phyloP scores from a whole-genome alignment of 2,113 vertebrate species.

The Scopus umbretta region DNA sequence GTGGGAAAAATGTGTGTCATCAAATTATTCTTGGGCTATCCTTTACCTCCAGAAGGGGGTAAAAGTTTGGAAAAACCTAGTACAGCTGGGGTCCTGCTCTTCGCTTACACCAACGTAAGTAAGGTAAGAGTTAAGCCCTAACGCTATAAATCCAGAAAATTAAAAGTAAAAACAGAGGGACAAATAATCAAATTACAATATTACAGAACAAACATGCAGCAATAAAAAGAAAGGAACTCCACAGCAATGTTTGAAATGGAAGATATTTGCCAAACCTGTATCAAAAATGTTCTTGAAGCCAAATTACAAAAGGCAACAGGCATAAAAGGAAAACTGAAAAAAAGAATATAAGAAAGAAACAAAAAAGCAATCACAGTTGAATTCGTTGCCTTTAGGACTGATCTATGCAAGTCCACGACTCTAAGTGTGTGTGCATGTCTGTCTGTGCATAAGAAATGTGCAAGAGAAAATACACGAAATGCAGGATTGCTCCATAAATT shows the following conservation, averaged over 20 bases:
- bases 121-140: not conserved
- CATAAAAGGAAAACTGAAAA: not conserved
- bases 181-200: not conserved
- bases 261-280: not conserved
- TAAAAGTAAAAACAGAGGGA: not conserved
- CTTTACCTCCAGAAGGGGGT: not conserved
- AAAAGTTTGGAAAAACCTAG: not conserved
- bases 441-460: not conserved
- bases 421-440: not conserved
- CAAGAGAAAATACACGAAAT: conserved; percentile 28
- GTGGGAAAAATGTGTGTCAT: not conserved
- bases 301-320: not conserved
- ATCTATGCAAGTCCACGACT: not conserved
- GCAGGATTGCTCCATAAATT: conserved; percentile 40
- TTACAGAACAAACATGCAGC: not conserved
- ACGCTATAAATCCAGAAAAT: not conserved
- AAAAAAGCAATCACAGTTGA: not conserved
- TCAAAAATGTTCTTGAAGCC: not conserved
- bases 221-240: not conserved
- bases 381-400: not conserved
- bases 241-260: not conserved
- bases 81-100: not conserved
- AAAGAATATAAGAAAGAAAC: not conserved
- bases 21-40: not conserved
- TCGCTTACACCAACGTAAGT: not conserved